Percentiles rank a stretch among this genome's conserved stretches.
Conservation (phyloP, 2,888 invertebrate genomes). For the Didymodactylos carnosus region DNA sequence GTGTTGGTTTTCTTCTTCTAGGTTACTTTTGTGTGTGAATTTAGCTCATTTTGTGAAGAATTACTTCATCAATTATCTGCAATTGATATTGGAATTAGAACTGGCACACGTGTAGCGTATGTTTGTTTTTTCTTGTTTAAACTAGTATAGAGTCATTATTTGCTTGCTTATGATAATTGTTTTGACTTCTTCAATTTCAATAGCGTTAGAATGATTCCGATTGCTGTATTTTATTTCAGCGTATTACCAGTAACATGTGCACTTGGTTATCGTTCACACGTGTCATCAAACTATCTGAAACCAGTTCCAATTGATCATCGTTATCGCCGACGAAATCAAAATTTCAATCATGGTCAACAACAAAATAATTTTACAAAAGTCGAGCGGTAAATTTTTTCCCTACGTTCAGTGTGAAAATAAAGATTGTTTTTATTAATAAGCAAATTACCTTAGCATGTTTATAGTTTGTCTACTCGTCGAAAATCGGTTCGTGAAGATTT, state of each 20-base stretch:
- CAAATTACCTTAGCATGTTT: background rate
- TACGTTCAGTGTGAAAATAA: background rate
- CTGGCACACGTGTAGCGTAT: background rate
- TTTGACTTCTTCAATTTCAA: background rate
- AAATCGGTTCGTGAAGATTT: slow-evolving; percentile 19
- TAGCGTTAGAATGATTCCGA: no score
- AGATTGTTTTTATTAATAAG: background rate
- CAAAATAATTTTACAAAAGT: no score
- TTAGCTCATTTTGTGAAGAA: background rate
- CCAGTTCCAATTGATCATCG: background rate
- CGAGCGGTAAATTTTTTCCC: background rate
- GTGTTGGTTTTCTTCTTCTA: no score
- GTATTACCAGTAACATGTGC: background rate
- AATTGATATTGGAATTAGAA: background rate
- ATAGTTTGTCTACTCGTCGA: background rate
- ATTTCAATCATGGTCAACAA: background rate
- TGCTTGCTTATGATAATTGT: no score
- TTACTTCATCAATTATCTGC: background rate
- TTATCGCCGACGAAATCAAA: background rate
- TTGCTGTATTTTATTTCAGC: no score
- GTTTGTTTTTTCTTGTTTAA: background rate
- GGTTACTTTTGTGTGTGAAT: background rate
- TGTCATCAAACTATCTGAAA: background rate
- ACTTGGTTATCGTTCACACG: background rate
- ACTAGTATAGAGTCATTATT: background rate